phyloP scores from a whole-genome alignment of 2,797 vertebrate species.

The Siniperca undulata region DNA sequence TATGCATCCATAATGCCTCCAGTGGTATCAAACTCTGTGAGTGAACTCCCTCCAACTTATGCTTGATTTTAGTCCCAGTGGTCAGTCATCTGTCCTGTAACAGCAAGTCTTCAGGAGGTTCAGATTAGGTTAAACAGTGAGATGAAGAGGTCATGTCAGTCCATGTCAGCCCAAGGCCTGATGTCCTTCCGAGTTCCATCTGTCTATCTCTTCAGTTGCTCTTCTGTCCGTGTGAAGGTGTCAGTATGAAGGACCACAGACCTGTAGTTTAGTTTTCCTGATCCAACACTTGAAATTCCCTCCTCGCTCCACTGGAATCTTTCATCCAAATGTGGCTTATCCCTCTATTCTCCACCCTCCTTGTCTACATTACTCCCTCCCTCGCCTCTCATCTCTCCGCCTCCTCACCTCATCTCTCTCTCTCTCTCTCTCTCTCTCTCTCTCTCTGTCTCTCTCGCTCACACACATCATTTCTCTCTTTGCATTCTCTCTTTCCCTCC shows the following conservation, averaged over 20 bases:
- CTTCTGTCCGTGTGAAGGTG: conserved; percentile 18
- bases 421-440: conserved; percentile 29
- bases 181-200: conserved; percentile 22
- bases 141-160: conserved; percentile 51
- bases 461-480: conserved; percentile 50
- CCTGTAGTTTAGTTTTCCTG: conserved; percentile 36
- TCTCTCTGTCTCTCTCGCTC: conserved; percentile 21
- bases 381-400: conserved; percentile 71
- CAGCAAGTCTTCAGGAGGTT: conserved; percentile 28
- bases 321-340: conserved; percentile 74
- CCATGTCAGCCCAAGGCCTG: conserved; percentile 36
- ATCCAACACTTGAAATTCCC: conserved; percentile 65
- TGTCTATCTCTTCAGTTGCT: conserved; percentile 43
- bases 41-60: conserved; percentile 54
- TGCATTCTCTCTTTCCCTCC: conserved; percentile 38
- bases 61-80: conserved; percentile 45
- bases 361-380: conserved; percentile 69
- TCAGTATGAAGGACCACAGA: conserved; percentile 28
- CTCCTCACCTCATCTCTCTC: conserved; percentile 68
- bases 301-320: conserved; percentile 68
- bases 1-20: conserved; percentile 71
- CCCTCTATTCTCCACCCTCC: conserved; percentile 64
- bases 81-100: conserved; percentile 24
- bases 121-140: conserved; percentile 39
- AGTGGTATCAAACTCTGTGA: conserved; percentile 20